Conservation (phyloP, 2,797 vertebrate species). For the Microtus obscurus region DNA sequence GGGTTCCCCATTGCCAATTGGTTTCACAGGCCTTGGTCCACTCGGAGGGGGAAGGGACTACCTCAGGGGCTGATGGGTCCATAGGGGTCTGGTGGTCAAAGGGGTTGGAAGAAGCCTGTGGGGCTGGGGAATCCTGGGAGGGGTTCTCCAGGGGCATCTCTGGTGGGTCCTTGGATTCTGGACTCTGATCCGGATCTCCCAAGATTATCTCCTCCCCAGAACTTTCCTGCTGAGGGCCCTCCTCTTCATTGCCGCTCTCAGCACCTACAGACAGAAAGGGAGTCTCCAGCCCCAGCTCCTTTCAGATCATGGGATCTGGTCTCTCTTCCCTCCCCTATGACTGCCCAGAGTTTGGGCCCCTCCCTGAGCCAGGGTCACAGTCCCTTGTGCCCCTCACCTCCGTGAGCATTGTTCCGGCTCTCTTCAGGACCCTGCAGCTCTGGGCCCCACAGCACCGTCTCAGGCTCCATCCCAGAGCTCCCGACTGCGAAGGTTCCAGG, state of each 20-base stretch:
- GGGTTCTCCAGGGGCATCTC: constrained; percentile 77
- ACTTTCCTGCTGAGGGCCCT: constrained; percentile 73
- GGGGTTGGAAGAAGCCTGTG: constrained; percentile 47
- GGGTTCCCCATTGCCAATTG: constrained; percentile 83
- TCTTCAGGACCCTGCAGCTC: constrained; percentile 72
- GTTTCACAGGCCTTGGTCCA: constrained; percentile 83
- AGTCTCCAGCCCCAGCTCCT: constrained; percentile 74
- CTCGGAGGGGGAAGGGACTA: constrained; percentile 70
- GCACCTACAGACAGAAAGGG: constrained; percentile 80
- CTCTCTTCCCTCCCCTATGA: constrained; percentile 58
- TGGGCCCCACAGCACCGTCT: constrained; percentile 77
- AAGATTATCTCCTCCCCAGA: constrained; percentile 81
- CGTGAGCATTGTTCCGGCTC: constrained; percentile 58
- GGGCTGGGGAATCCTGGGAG: constrained; percentile 51
- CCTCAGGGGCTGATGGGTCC: constrained; percentile 64
- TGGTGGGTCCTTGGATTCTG: constrained; percentile 79
- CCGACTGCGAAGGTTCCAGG: constrained; percentile 43
- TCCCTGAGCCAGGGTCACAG: constrained; percentile 38
- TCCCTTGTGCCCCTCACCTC: constrained; percentile 80
- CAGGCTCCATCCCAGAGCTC: constrained; percentile 82
- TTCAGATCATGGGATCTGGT: constrained; percentile 50
- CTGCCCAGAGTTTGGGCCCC: constrained; percentile 63
- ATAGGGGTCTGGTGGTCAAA: constrained; percentile 63
- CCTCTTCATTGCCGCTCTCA: constrained; percentile 74
- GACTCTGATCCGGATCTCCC: constrained; percentile 80